A percentile compares a stretch with the other conserved stretches of the same genome.
These are phyloP conservation scores for Silurus aristotelis DNA, from an alignment of 2,797 vertebrate genomes.

Conservation along the genomic window DNA sequence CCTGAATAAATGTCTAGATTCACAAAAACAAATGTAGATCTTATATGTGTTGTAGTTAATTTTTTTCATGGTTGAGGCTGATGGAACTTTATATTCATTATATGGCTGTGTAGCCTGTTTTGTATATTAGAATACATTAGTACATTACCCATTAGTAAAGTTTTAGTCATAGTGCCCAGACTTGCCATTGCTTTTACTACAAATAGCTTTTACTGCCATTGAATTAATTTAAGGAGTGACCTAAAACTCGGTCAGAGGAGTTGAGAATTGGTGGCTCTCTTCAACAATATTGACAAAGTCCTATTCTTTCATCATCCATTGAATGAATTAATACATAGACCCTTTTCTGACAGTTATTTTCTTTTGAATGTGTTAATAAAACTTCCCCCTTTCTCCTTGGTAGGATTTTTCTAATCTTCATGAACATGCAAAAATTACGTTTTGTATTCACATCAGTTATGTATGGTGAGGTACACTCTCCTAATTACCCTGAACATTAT, in stretches of 20 bases:
- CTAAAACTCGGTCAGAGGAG: neutral
- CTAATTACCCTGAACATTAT: slow-evolving; percentile 71
- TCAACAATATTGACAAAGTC: neutral
- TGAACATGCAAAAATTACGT: neutral
- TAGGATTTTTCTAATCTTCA: slow-evolving; percentile 12
- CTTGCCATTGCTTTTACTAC: neutral
- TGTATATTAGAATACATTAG: neutral
- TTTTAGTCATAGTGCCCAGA: neutral
- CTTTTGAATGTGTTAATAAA: neutral
- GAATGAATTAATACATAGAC: neutral
- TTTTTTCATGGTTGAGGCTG: neutral
- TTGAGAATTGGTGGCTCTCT: neutral
- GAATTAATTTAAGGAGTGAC: neutral
- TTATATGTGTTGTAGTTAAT: neutral
- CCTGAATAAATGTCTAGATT: neutral
- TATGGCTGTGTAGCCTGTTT: neutral
- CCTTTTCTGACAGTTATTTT: neutral
- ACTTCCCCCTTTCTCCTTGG: neutral
- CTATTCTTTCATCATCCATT: neutral
- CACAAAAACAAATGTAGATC: neutral
- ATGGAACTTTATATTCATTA: neutral
- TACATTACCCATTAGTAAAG: neutral
- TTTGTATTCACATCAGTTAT: slow-evolving; percentile 36
- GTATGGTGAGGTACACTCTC: slow-evolving; percentile 77
- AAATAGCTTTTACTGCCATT: neutral